Conservation (phyloP, 53 echinoderm and acorn worm genomes). For the Crossaster papposus region DNA sequence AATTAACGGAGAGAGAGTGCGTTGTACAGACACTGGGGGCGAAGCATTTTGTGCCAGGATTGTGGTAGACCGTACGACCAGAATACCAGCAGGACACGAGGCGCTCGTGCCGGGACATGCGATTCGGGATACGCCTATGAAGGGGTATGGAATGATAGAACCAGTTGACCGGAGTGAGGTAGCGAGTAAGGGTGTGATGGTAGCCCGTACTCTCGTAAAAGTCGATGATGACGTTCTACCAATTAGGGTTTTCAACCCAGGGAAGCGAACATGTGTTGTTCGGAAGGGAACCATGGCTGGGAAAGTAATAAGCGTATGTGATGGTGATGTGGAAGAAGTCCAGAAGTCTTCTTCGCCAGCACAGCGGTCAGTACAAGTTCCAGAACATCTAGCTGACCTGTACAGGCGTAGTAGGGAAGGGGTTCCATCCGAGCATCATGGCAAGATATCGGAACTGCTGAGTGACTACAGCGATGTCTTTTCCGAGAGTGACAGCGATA, state of each 20-base stretch:
- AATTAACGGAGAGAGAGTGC: too few relatives aligned
- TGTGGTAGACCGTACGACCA: too few relatives aligned
- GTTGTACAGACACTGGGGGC: background rate
- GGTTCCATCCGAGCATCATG: conserved; percentile 14
- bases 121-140: too few relatives aligned
- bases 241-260: too few relatives aligned
- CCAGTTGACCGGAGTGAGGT: conserved; percentile 29
- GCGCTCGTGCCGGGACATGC: conserved; percentile 24
- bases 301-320: background rate
- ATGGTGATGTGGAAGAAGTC: background rate
- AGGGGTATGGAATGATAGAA: background rate
- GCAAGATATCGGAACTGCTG: too few relatives aligned
- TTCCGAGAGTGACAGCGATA: too few relatives aligned
- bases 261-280: conserved; percentile 1
- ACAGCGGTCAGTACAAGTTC: background rate
- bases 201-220: too few relatives aligned
- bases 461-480: too few relatives aligned
- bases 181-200: too few relatives aligned
- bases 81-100: conserved; percentile 53
- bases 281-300: conserved; percentile 3
- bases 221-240: conserved; percentile 1
- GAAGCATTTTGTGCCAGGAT: conserved; percentile 32
- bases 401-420: conserved; percentile 24
- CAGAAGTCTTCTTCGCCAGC: background rate
- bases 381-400: conserved; percentile 47